Conservation (phyloP, 2,113 vertebrate genomes). For the Muntiacus muntjak region DNA sequence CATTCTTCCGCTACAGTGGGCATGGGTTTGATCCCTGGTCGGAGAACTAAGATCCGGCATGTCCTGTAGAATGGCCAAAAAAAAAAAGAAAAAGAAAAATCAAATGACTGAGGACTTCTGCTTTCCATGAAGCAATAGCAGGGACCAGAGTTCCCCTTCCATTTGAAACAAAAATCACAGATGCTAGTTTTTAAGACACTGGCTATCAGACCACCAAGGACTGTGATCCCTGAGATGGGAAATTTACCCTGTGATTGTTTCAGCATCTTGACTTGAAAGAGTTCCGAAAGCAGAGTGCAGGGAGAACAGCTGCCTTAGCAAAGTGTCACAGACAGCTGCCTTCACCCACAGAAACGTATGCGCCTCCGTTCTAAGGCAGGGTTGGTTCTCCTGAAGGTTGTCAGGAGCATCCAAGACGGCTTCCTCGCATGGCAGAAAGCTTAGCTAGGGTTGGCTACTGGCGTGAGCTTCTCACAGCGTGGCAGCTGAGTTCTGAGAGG, state of each 20-base stretch:
- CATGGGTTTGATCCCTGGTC: not conserved
- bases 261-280: not conserved
- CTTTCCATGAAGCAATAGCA: not conserved
- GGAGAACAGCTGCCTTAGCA: not conserved
- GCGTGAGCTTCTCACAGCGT: not conserved
- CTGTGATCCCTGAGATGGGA: not conserved
- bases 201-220: not conserved
- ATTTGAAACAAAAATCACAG: not conserved
- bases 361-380: not conserved
- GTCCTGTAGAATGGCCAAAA: not conserved
- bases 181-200: not conserved
- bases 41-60: not conserved
- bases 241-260: not conserved
- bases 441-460: not conserved
- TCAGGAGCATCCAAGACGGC: not conserved
- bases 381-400: not conserved
- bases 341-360: not conserved
- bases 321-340: not conserved
- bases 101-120: not conserved
- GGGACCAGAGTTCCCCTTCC: not conserved
- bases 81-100: not conserved
- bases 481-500: not conserved
- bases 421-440: not conserved
- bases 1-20: fast-evolving
- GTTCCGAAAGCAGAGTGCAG: not conserved